phyloP scores from a whole-genome alignment of 2,113 vertebrate species.

The Chlorocebus sabaeus region DNA sequence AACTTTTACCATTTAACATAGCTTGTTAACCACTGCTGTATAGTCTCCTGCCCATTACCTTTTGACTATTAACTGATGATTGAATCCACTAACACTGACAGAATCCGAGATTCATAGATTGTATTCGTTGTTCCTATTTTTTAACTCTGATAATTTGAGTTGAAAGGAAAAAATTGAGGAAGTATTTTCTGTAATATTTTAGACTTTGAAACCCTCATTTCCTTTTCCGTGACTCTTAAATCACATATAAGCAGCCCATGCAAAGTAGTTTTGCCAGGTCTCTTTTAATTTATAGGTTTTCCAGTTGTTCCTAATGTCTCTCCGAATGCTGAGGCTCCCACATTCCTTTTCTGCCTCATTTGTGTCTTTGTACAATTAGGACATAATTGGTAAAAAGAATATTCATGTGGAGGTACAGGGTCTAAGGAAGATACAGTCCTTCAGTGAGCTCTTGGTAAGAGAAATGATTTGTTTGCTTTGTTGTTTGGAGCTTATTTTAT shows the following conservation, averaged over 20 bases:
- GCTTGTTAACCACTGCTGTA: neutral
- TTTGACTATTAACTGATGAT: neutral
- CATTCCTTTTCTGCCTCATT: neutral
- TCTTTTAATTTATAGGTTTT: neutral
- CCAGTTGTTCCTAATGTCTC: neutral
- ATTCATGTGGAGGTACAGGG: neutral
- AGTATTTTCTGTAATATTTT: neutral
- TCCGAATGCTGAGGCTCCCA: neutral
- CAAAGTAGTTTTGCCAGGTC: neutral
- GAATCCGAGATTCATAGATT: neutral
- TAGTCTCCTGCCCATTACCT: neutral
- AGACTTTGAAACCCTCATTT: slow-evolving; percentile 8
- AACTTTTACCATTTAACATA: neutral
- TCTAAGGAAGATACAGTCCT: neutral
- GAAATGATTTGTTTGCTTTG: neutral
- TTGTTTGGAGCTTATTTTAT: slow-evolving; percentile 5
- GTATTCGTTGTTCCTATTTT: neutral
- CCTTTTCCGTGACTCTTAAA: neutral
- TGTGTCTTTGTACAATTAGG: neutral
- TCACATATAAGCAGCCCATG: neutral
- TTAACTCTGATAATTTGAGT: neutral
- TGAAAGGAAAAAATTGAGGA: neutral
- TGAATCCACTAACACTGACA: neutral
- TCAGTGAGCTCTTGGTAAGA: neutral
- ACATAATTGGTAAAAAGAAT: neutral